Percentiles rank a stretch among this genome's conserved stretches.
Conservation (phyloP, 2,113 vertebrate species). For the Cygnus buccinator region DNA sequence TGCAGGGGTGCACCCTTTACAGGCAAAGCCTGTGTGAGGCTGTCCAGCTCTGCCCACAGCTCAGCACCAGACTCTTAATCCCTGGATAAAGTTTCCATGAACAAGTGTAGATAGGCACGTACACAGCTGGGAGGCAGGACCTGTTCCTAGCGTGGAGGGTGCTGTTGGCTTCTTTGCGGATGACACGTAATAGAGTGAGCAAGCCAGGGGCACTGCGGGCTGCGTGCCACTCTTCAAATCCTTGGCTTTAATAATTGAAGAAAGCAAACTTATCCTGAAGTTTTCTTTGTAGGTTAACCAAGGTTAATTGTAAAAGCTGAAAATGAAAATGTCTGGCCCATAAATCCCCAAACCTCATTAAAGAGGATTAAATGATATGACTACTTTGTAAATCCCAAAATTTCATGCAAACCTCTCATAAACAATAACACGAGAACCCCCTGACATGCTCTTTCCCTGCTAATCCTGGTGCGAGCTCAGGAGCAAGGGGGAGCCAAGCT, state of each 20-base stretch:
- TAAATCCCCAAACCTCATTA: constrained; percentile 63
- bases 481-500: not conserved
- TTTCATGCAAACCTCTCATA: constrained; percentile 22
- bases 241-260: not conserved
- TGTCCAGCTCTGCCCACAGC: not conserved
- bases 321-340: not conserved
- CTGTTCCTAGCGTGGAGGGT: fast-evolving
- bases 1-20: fast-evolving
- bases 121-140: not conserved
- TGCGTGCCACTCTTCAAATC: not conserved
- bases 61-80: not conserved
- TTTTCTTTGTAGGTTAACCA: constrained; percentile 39
- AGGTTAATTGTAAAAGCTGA: constrained; percentile 34
- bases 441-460: not conserved
- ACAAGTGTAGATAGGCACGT: fast-evolving
- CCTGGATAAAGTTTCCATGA: not conserved
- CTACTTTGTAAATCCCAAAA: constrained; percentile 53
- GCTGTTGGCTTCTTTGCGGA: not conserved
- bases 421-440: not conserved
- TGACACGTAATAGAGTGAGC: fast-evolving
- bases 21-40: not conserved
- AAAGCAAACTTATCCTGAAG: not conserved
- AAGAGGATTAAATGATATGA: constrained; percentile 55
- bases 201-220: fast-evolving
- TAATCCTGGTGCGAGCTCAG: not conserved